phyloP scores from a whole-genome alignment of 2,888 invertebrate genomes.

The Epiblema foenella region DNA sequence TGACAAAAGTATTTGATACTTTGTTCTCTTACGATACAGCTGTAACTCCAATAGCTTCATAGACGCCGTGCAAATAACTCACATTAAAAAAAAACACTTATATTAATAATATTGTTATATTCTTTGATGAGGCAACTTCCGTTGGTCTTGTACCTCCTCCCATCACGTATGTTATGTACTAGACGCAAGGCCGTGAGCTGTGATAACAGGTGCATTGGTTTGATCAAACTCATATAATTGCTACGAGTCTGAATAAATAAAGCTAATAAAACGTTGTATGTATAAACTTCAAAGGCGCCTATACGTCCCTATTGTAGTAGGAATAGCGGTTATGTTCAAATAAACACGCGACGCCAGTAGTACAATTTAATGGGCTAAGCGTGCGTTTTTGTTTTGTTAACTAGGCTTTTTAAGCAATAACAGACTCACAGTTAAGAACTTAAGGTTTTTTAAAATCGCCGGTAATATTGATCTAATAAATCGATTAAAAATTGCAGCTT shows the following conservation, averaged over 20 bases:
- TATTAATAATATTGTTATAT: neutral
- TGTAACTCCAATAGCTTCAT: neutral
- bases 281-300: neutral
- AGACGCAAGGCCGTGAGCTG: conserved; percentile 13
- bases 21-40: no score
- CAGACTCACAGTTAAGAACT: neutral
- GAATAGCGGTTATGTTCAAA: conserved; percentile 8
- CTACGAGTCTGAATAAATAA: neutral
- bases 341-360: conserved; percentile 12
- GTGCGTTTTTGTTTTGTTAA: neutral
- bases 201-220: conserved; percentile 33
- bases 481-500: neutral
- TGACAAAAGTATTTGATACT: no score
- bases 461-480: no score
- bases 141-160: neutral
- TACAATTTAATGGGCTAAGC: neutral
- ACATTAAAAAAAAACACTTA: no score
- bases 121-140: neutral
- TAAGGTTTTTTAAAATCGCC: neutral
- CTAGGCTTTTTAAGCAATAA: no score
- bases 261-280: neutral
- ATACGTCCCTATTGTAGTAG: neutral
- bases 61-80: no score
- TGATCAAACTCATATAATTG: conserved; percentile 24
- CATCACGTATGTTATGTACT: neutral